Base-by-base conservation (phyloP, 2,797 vertebrate genomes). In the Okamejei kenojei region DNA sequence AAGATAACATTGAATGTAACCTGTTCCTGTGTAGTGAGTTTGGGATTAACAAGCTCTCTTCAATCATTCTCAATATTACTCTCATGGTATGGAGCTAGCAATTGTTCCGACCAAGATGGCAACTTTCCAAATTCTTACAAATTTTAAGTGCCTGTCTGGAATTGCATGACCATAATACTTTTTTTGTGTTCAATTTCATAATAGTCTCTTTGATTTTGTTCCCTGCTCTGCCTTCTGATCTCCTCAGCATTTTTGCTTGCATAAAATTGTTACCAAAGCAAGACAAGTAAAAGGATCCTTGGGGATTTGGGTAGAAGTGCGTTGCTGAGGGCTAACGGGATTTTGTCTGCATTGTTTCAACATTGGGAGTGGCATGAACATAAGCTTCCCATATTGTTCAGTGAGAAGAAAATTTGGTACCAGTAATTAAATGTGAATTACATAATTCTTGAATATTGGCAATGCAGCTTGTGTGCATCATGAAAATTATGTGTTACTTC, bases 121-220 rank as follows among this genome's bases (percentile, higher is more conserved):
- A 88, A 63, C 35, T 68, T 35, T 88, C 63, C 63, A 68, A 65
- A 88, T 32, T 68, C n/a, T 19, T 88, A 32, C 8, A 8, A 21
- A 63, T 68, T 88, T 88, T 88, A 68, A 35, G 63, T 88, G 63
- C 7, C 84, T 63, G 10, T 32, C 82, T 7, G 7, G 61, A n/a
- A 21, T n/a, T 88, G 84, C n/a, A 32, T 61, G 84, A 88, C 17
- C 61, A 68, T 65, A 88, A 88, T 88, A n/a, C 17, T 15, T 88
- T 63, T 73, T 21, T 65, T 61, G 61, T 63, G n/a, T 65, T 35
- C 84, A 68, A 63, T 7, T 68, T 32, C 2, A 88, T 65, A 35
- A 68, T 35, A 19, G 15, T 32, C 15, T n/a, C 84, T 68, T 68
- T 88, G 84, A 68, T 88, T 35, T 21, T 88, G 84, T 0, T 1